Evolutionary conservation across 2,113 vertebrate genomes (phyloP).

Genomic region (Atherinomorus stipes): DNA sequence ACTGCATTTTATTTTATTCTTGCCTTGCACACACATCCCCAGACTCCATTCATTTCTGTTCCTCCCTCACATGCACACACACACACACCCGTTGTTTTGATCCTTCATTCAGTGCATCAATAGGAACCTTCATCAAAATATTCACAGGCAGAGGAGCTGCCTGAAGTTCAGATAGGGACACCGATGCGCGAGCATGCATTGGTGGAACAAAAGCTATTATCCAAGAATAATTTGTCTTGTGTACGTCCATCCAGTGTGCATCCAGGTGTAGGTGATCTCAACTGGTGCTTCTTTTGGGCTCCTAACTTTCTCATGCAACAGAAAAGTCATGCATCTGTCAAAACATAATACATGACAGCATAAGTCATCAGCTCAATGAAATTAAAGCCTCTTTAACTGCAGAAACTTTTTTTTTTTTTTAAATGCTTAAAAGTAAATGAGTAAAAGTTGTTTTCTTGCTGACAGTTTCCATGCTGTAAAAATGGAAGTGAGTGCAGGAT

Average conservation of each 20-base stretch:
- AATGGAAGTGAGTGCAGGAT: conserved; percentile 59
- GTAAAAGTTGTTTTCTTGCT: conserved; percentile 19
- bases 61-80: conserved; percentile 51
- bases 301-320: neutral
- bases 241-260: conserved; percentile 1
- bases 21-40: conserved; percentile 27
- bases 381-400: conserved; percentile 7
- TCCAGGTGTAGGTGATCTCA: conserved; percentile 32
- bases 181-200: conserved; percentile 37
- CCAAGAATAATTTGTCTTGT: conserved; percentile 27
- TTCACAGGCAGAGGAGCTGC: conserved; percentile 63
- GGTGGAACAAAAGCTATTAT: conserved; percentile 35
- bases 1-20: conserved; percentile 35
- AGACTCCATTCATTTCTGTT: conserved; percentile 58
- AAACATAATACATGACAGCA: neutral
- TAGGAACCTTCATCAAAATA: conserved; percentile 71
- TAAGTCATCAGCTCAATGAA: neutral
- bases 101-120: conserved; percentile 66
- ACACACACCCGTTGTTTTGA: conserved; percentile 63
- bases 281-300: neutral
- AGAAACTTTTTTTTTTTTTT: conserved; percentile 4
- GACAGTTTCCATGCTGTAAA: conserved; percentile 47
- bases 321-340: neutral
- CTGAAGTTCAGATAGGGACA: conserved; percentile 75
- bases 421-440: neutral